A percentile compares a stretch with the other conserved stretches of the same genome.
Evolutionary conservation across 2,113 vertebrate species (phyloP).

Genomic region (Limnothrissa miodon): DNA sequence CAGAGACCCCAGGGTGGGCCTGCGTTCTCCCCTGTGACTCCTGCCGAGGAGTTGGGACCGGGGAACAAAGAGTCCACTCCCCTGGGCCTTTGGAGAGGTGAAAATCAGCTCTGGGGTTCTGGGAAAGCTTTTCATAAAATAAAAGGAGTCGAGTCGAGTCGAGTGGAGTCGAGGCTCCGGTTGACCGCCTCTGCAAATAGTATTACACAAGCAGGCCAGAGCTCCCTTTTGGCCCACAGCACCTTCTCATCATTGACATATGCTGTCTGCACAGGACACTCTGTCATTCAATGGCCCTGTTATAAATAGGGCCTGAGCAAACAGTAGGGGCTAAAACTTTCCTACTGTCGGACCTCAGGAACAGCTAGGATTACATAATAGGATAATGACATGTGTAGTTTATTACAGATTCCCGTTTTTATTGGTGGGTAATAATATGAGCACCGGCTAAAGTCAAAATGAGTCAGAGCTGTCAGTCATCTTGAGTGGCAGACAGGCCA

Average conservation of each 20-base stretch:
- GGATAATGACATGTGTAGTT: conserved; percentile 66
- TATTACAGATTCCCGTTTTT: conserved; percentile 65
- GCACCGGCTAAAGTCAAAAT: conserved; percentile 38
- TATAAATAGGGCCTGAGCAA: conserved; percentile 74
- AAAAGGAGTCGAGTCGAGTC: conserved; percentile 33
- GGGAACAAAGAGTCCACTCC: not conserved
- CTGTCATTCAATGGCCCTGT: conserved; percentile 64
- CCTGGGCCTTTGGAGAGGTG: conserved; percentile 4
- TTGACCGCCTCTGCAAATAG: conserved; percentile 55
- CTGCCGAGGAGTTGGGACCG: not conserved
- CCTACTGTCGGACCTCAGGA: conserved; percentile 55
- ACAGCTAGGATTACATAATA: conserved; percentile 68
- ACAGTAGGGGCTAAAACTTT: conserved; percentile 69
- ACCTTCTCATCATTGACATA: conserved; percentile 61
- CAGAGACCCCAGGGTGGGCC: not conserved
- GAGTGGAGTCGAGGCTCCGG: conserved; percentile 28
- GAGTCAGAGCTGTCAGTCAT: conserved; percentile 58
- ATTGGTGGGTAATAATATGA: conserved; percentile 68
- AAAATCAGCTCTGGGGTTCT: conserved; percentile 31
- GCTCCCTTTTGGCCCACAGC: conserved; percentile 37
- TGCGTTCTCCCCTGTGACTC: not conserved
- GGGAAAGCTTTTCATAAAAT: conserved; percentile 37
- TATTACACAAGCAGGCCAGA: conserved; percentile 49
- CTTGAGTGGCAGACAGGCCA: conserved; percentile 51
- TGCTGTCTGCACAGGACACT: conserved; percentile 66